Percentiles rank a stretch among this genome's conserved stretches.
Evolutionary conservation across 2,888 invertebrate genomes (phyloP).

Genomic region (Malthinus flaveolus): DNA sequence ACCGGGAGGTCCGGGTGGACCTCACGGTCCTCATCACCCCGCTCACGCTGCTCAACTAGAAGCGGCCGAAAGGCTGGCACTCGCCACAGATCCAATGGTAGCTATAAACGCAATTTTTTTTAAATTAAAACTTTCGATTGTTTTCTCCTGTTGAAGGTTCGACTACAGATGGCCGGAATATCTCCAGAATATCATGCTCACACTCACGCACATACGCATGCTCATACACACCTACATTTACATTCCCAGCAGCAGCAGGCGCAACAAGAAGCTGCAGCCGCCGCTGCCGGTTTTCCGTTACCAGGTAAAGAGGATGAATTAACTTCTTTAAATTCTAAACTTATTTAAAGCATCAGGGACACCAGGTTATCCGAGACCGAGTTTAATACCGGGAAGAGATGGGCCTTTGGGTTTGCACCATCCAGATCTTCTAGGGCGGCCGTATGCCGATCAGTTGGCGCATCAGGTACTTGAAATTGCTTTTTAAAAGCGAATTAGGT

Average conservation of each 20-base stretch:
- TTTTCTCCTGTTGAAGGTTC: slow-evolving; percentile 53
- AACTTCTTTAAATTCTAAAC: slow-evolving; percentile 7
- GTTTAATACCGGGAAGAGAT: slow-evolving; percentile 62
- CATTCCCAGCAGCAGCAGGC: slow-evolving; percentile 79
- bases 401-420: slow-evolving; percentile 71
- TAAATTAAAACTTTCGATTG: not conserved
- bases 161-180: slow-evolving; percentile 91
- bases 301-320: slow-evolving; percentile 53
- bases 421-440: slow-evolving; percentile 77
- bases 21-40: slow-evolving; percentile 57
- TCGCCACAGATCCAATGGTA: slow-evolving; percentile 90
- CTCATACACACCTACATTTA: slow-evolving; percentile 87
- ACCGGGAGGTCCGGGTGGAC: slow-evolving; percentile 58
- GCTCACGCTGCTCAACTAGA: slow-evolving; percentile 64
- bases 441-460: slow-evolving; percentile 80
- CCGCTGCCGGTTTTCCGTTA: slow-evolving; percentile 60
- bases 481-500: no score
- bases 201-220: slow-evolving; percentile 89
- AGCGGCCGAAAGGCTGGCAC: slow-evolving; percentile 77
- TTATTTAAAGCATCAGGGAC: slow-evolving; percentile 54
- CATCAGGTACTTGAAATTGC: slow-evolving; percentile 59
- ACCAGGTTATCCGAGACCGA: slow-evolving; percentile 64
- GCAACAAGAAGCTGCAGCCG: slow-evolving; percentile 66
- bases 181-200: slow-evolving; percentile 89
- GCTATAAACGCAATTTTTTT: slow-evolving; percentile 34